Base-by-base conservation (phyloP, 2,888 invertebrate genomes). In the Julus scanicus region DNA sequence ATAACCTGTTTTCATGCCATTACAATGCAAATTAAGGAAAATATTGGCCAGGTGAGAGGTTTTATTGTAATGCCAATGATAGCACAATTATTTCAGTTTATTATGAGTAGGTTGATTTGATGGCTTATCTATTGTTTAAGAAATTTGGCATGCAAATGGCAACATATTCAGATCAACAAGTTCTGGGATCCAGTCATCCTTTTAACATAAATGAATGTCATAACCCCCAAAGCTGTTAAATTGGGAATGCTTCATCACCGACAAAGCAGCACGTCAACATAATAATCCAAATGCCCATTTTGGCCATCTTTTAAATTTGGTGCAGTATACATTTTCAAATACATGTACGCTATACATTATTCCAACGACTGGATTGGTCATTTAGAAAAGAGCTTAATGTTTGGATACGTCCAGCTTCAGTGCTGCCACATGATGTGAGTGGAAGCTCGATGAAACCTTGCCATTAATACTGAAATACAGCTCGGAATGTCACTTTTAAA, bases 391-490 rank as follows among this genome's bases (percentile, higher is more conserved):
- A 1, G n/a, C 6, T 17, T 5, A n/a, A 2, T 63, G 13, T 63
- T 63, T 53, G 11, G 11, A 15, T 13, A 63, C n/a, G 63, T 63
- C 0, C 49, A 13, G n/a, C 13, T 63, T 63, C 63, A n/a, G n/a
- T n/a, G 63, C 63, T 53, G 53, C 53, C 53, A 53, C 53, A 15
- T 8, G 17, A 63, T n/a, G 63, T 2, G 13, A 63, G 63, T 63
- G 63, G 63, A 63, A 63, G 63, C 63, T n/a, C 63, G 17, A 63
- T 3, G 63, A 63, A 63, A 15, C 63, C 29, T 63, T 63, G n/a
- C 63, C 63, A 63, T n/a, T n/a, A 63, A 63, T 63, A 63, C 63
- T 63, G 63, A 63, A 29, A n/a, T n/a, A 17, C 63, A 63, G 63
- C n/a, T n/a, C 6, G 6, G 17, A 63, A 17, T n/a, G 13, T n/a